Conservation (phyloP, 2,888 invertebrate genomes). For the Meteorus colon region DNA sequence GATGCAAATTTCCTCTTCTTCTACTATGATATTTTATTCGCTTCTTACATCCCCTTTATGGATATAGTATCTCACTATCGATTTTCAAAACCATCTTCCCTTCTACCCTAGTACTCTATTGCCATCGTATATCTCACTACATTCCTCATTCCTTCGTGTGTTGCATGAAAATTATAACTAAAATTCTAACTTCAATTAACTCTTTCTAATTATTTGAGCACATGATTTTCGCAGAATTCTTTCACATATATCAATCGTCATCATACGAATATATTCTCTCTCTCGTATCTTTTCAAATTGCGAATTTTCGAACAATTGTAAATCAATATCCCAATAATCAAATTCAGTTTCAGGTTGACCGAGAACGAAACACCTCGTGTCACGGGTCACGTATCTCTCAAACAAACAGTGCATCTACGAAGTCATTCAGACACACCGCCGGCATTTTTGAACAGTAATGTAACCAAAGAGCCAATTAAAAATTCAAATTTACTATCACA, state of each 20-base stretch:
- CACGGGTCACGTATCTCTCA: slow-evolving; percentile 68
- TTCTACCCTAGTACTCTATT: slow-evolving; percentile 11
- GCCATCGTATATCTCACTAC: slow-evolving; percentile 18
- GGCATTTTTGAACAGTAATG: slow-evolving; percentile 60
- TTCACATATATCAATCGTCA: slow-evolving; percentile 22
- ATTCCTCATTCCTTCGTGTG: slow-evolving; percentile 47
- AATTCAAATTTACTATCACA: slow-evolving; percentile 59
- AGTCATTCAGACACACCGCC: slow-evolving; percentile 63
- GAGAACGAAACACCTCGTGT: slow-evolving; percentile 52
- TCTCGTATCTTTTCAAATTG: slow-evolving; percentile 10
- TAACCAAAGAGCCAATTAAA: slow-evolving; percentile 61
- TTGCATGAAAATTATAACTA: slow-evolving; percentile 66
- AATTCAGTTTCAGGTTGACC: slow-evolving; percentile 64
- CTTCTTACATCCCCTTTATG: slow-evolving; percentile 36
- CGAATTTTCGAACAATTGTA: not conserved
- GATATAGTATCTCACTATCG: slow-evolving; percentile 48
- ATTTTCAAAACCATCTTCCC: slow-evolving; percentile 43
- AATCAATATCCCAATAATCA: slow-evolving; percentile 3
- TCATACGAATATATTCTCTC: slow-evolving; percentile 7
- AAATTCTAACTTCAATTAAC: slow-evolving; percentile 68
- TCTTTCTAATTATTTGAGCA: slow-evolving; percentile 27
- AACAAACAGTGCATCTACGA: slow-evolving; percentile 65
- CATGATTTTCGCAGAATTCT: slow-evolving; percentile 46
- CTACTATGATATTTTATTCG: slow-evolving; percentile 38
- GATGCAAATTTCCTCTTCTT: slow-evolving; percentile 23